Percentiles rank a stretch among this genome's conserved stretches.
These are phyloP conservation scores for Stichopus horrens DNA, from an alignment of 53 echinoderm and acorn worm genomes.

Conservation along the genomic window DNA sequence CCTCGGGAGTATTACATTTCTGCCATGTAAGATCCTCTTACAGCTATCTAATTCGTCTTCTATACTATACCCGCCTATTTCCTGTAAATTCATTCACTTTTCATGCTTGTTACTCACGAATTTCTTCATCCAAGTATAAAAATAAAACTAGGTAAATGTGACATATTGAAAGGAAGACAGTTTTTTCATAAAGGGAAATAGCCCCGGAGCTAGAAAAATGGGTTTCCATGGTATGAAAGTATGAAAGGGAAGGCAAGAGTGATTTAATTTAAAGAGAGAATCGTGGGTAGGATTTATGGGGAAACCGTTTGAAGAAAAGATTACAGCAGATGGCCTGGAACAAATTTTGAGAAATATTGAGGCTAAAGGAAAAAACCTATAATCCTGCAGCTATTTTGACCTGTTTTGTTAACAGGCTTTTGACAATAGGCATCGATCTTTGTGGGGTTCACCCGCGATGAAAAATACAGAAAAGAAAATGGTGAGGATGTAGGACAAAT, in stretches of 20 bases:
- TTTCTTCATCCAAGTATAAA: not conserved
- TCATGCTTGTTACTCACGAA: not conserved
- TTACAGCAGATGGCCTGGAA: not conserved
- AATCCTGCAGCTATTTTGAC: constrained; percentile 6
- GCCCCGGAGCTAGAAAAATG: not conserved
- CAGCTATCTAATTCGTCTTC: not conserved
- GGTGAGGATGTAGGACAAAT: not conserved
- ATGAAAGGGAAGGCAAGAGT: too few relatives aligned
- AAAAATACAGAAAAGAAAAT: not conserved
- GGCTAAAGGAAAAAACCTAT: constrained; percentile 1
- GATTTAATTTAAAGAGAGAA: not conserved
- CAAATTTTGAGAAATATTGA: not conserved
- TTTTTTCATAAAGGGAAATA: not conserved
- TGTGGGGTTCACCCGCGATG: not conserved
- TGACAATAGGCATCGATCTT: not conserved
- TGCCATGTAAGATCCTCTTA: not conserved
- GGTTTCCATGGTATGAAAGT: too few relatives aligned
- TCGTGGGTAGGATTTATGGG: constrained; percentile 8
- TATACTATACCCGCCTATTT: not conserved
- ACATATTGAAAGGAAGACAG: not conserved
- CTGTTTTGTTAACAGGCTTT: not conserved
- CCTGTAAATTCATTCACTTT: not conserved
- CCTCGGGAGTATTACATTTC: not conserved
- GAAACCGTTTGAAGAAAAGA: constrained; percentile 22
- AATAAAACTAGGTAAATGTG: not conserved